phyloP scores from a whole-genome alignment of 2,113 vertebrate species.

The Speoplatyrhinus poulsoni region DNA sequence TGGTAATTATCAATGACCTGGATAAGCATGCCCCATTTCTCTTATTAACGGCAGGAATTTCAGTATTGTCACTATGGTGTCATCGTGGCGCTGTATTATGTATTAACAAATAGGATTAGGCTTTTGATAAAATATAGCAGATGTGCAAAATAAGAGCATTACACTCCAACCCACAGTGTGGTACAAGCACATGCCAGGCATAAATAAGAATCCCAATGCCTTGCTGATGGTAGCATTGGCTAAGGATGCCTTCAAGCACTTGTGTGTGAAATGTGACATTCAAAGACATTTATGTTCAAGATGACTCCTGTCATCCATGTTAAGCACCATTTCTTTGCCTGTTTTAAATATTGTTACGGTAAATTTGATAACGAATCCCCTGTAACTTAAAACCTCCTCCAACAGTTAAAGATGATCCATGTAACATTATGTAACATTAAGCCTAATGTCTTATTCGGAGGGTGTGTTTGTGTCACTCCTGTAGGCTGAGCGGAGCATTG shows the following conservation, averaged over 20 bases:
- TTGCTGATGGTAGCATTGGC: neutral
- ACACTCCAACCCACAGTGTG: conserved; percentile 33
- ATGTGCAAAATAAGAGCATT: conserved; percentile 53
- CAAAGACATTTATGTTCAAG: neutral
- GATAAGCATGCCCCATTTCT: conserved; percentile 44
- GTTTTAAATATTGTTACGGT: no score
- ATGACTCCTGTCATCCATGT: neutral
- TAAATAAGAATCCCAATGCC: neutral
- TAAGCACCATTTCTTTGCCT: no score
- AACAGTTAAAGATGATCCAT: neutral
- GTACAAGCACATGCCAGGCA: neutral
- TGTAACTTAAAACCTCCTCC: neutral
- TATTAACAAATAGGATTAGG: conserved; percentile 56
- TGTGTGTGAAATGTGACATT: neutral
- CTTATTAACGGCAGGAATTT: conserved; percentile 23
- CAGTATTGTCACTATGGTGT: conserved; percentile 12
- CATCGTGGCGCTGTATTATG: conserved; percentile 2
- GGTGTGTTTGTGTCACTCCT: neutral
- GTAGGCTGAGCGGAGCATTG: conserved; percentile 82
- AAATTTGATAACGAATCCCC: no score
- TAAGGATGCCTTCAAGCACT: no score
- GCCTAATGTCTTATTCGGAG: neutral
- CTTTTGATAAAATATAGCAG: conserved; percentile 35
- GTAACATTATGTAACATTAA: neutral
- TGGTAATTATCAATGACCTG: conserved; percentile 53